Conservation (phyloP, 2,888 invertebrate species). For the Mythimna impura region DNA sequence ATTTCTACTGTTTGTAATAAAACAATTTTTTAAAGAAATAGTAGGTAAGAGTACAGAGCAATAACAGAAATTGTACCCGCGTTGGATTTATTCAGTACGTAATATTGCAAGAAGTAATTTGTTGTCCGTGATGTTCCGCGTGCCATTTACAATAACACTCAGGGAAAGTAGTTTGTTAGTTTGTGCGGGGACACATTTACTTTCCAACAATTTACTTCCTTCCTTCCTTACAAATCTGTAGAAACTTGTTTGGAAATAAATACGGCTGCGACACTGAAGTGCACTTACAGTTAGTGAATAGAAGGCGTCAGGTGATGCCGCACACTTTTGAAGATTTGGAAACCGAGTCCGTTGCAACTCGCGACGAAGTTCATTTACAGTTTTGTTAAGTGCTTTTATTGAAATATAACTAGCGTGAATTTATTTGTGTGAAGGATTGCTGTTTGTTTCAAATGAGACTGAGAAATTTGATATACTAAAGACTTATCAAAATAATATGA, state of each 20-base stretch:
- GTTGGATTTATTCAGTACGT: neutral
- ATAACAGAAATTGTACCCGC: neutral
- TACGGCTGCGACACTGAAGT: conserved; percentile 7
- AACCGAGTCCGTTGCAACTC: neutral
- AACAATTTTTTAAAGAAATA: no score
- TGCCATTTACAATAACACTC: neutral
- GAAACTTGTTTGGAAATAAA: conserved; percentile 10
- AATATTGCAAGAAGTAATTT: neutral
- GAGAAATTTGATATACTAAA: no score
- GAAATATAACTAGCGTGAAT: no score
- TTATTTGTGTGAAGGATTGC: neutral
- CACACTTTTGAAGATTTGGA: conserved; percentile 6
- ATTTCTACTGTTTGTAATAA: no score
- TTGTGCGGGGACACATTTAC: neutral
- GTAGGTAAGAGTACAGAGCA: neutral
- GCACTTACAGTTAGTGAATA: conserved; percentile 30
- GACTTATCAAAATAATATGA: neutral
- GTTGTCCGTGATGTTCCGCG: neutral
- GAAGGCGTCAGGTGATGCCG: neutral
- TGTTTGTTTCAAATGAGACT: neutral
- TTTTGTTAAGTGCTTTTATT: neutral
- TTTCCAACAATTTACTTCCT: neutral
- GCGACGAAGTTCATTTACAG: neutral
- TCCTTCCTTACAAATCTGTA: neutral
- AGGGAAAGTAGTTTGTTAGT: neutral